Evolutionary conservation across 2,113 vertebrate genomes (phyloP).

Genomic region (Mobula birostris): DNA sequence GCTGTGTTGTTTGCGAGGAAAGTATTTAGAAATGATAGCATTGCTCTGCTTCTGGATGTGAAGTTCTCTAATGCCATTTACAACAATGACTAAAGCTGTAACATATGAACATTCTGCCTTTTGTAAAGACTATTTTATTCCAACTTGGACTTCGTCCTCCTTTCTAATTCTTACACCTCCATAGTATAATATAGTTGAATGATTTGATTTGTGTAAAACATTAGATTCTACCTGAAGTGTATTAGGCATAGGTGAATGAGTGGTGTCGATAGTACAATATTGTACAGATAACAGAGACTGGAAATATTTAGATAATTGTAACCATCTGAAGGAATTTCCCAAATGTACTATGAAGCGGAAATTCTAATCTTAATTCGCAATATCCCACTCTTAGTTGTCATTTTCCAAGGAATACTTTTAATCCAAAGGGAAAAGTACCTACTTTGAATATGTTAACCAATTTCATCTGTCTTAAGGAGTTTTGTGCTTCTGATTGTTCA

Average conservation of each 20-base stretch:
- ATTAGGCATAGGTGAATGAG: not conserved
- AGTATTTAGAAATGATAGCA: not conserved
- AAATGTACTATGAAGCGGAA: too few species aligned
- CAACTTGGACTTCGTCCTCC: slow-evolving; percentile 7
- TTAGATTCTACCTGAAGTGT: not conserved
- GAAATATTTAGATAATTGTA: not conserved
- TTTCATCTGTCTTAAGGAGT: not conserved
- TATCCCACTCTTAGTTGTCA: too few species aligned
- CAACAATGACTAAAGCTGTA: not conserved
- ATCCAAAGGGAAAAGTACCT: too few species aligned
- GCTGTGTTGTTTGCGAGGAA: not conserved
- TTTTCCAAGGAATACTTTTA: too few species aligned
- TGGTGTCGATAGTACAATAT: not conserved
- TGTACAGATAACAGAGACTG: not conserved
- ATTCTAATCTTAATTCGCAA: too few species aligned
- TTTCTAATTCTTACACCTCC: not conserved
- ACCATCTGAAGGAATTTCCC: too few species aligned
- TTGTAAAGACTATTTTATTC: not conserved
- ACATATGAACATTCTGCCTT: not conserved
- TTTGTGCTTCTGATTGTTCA: not conserved
- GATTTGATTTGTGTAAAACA: not conserved
- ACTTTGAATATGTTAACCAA: not conserved
- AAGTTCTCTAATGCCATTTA: not conserved
- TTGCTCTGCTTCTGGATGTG: not conserved
- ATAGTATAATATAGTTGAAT: not conserved